Evolutionary conservation across 2,797 vertebrate genomes (phyloP), one percentile per base, ranked within the genome.

Genomic region (Leptatherina wallacei): DNA sequence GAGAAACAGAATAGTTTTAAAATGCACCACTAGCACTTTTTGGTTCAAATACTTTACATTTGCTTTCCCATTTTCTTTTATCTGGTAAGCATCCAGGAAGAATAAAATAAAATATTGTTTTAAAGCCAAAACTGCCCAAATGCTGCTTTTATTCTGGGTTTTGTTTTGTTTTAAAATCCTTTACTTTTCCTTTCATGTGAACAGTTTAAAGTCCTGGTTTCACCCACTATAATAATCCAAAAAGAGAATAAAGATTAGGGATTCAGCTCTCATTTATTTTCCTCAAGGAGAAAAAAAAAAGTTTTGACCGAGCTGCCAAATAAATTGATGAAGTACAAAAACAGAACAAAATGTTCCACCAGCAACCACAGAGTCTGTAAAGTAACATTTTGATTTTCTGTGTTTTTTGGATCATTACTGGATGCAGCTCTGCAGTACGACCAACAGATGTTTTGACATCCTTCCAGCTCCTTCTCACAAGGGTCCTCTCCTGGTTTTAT

Each of bases 371-470:
- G 29, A 74, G 51, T 30, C 36, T 24, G 9, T 61, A 29, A 71
- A 81, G 11, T 29, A 69, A 49, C 2, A 47, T 38, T 54, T 75
- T 13, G 10, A 38, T 12, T 38, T 73, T 30, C n/a, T 44, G 27
- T 29, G 3, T 27, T n/a, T 62, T 67, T 74, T 36, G 18, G 8
- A 62, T 65, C 24, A 35, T 64, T 63, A 14, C 58, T 42, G 57
- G 51, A 57, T 65, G 66, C 3, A 0, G 35, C 66, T 79, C 33
- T 65, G 61, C 67, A 32, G 61, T 13, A 68, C 14, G 27, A 57
- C 71, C 47, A 74, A 62, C 74, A 67, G 76, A 85, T 79, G 75
- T 82, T 82, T 80, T 88, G 86, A 89, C 85, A 86, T 58, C 83
- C 57, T 68, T 83, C 81, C 78, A 84, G 68, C 71, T 82, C 60